A percentile compares a stretch with the other conserved stretches of the same genome.
These are phyloP conservation scores for Melanerpes formicivorus DNA, from an alignment of 2,113 vertebrate species.

Conservation along the genomic window DNA sequence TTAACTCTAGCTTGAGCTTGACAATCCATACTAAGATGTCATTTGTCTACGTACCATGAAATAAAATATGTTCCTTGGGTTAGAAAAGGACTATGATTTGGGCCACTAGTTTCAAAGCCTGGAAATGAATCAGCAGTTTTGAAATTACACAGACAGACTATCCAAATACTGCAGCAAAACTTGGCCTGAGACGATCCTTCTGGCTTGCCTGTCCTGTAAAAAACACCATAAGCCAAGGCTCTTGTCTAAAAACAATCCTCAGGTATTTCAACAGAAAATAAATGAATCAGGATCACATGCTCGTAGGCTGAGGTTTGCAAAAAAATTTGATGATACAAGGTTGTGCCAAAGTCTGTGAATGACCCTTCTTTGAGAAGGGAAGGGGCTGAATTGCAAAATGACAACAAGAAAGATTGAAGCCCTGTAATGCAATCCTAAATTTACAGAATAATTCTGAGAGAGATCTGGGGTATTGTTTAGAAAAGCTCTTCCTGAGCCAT, in stretches of 20 bases:
- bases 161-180: constrained; percentile 19
- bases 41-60: constrained; percentile 56
- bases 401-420: background rate
- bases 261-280: background rate
- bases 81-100: constrained; percentile 1
- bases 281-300: background rate
- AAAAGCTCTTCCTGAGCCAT: background rate
- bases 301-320: background rate
- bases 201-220: background rate
- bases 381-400: background rate
- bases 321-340: background rate
- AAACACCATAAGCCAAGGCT: background rate
- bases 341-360: background rate
- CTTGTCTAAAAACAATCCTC: background rate
- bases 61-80: background rate
- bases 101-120: constrained; percentile 34
- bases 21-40: constrained; percentile 62
- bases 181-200: background rate
- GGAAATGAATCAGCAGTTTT: constrained; percentile 69
- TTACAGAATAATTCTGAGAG: background rate
- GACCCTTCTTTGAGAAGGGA: background rate
- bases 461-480: background rate
- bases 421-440: background rate
- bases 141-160: background rate
- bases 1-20: constrained; percentile 56